Base-by-base conservation (phyloP, 1,140 invertebrate genomes). In the Amphibalanus amphitrite region DNA sequence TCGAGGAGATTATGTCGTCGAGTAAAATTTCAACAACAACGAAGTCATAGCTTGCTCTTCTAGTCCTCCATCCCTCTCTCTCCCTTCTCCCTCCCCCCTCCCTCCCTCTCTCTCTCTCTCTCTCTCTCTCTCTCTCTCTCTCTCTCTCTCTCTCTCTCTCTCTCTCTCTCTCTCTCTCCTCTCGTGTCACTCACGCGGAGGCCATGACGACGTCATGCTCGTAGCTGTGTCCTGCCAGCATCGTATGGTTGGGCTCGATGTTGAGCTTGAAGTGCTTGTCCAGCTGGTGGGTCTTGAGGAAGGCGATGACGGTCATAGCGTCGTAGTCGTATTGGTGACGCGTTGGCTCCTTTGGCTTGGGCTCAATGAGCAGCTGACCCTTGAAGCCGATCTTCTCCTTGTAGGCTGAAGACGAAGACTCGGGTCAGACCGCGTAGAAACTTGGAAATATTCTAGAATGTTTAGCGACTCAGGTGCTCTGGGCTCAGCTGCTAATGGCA, bases 221-320 rank as follows among this genome's bases (percentile, higher is more conserved):
- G 71, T 82, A 81, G 10, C 76, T 76, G 74, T 83, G 82, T 17
- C 82, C 82, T 10, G 82, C 82, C 67, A 83, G 75, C 13, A 81
- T 83, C 3, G 82, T 82, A 77, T 86, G 84, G 74, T 86, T 86
- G 15, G 85, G 85, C 72, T 83, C 82, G 40, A 85, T 82, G 73
- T 85, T 85, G 1, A 87, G 80, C 78, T 86, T 87, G 76, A 84
- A 87, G 72, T 86, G 82, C 10, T 84, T 81, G 33, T 86, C 85
- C 64, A 87, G 79, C 70, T 83, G 84, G 74, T 84, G 85, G 72
- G 84, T 82, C 75, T 86, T 86, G 69, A 88, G 78, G 74, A 88
- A 85, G 65, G 82, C 85, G 75, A 87, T 80, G 28, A 85, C 84
- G 71, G 85, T 87, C 70, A 85, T 85, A 4, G 85, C 83, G 79